These are phyloP conservation scores for Amphilophus citrinellus DNA, from an alignment of 2,113 vertebrate species.

Conservation along the genomic window DNA sequence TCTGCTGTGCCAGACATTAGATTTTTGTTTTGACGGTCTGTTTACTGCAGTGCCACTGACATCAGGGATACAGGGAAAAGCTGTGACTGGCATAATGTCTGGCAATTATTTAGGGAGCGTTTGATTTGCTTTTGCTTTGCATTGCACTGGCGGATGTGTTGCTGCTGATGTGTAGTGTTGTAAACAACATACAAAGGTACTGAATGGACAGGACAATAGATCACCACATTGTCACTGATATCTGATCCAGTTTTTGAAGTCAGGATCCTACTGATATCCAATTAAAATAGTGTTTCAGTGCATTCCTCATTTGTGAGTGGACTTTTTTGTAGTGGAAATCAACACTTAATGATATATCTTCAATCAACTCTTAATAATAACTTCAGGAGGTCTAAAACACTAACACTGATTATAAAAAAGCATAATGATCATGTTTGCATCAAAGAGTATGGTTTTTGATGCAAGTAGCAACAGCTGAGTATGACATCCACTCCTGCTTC, in stretches of 20 bases:
- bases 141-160: no score
- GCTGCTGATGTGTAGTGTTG: not conserved
- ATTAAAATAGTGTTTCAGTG: not conserved
- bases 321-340: not conserved
- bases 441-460: not conserved
- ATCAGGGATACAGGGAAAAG: no score
- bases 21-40: not conserved
- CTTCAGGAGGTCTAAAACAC: not conserved
- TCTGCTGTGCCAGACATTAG: not conserved
- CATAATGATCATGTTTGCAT: no score
- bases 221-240: not conserved
- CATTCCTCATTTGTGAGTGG: not conserved
- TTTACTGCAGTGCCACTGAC: no score
- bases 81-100: no score
- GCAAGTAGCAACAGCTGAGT: slow-evolving; percentile 2
- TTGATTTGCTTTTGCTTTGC: no score
- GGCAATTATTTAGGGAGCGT: no score
- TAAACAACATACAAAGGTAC: no score
- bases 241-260: no score
- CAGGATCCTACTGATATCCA: no score
- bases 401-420: not conserved
- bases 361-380: not conserved
- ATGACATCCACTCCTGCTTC: not conserved
- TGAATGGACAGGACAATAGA: no score
- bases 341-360: not conserved